These are phyloP conservation scores for Anableps anableps DNA, from an alignment of 2,797 vertebrate genomes.

Conservation along the genomic window DNA sequence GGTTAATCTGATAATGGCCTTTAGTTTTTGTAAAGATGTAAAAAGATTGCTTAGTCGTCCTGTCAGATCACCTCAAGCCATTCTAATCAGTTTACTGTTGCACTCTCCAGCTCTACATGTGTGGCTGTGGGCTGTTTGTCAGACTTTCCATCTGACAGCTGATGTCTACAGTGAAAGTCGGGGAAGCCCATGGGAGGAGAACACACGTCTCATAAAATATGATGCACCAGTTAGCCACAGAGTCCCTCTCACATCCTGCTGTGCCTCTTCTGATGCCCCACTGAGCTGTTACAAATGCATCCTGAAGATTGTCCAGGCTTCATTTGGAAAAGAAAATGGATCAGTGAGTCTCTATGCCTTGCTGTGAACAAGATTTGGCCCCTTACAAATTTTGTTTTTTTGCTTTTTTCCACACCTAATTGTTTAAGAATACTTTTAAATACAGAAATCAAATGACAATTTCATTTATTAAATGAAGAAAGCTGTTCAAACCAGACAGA, in stretches of 20 bases:
- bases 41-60: slow-evolving; percentile 32
- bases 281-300: slow-evolving; percentile 32
- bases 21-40: slow-evolving; percentile 22
- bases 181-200: slow-evolving; percentile 48
- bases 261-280: slow-evolving; percentile 32
- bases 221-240: slow-evolving; percentile 38
- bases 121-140: slow-evolving; percentile 46
- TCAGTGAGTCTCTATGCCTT: slow-evolving; percentile 17
- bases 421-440: background rate
- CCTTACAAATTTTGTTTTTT: background rate
- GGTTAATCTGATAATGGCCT: slow-evolving; percentile 12
- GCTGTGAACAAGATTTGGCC: background rate
- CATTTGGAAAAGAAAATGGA: background rate
- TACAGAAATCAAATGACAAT: background rate
- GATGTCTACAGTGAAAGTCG: slow-evolving; percentile 45
- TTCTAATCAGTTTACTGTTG: slow-evolving; percentile 37
- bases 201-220: slow-evolving; percentile 53
- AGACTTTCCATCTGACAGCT: slow-evolving; percentile 45
- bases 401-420: background rate
- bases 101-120: slow-evolving; percentile 30
- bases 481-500: background rate
- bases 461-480: background rate
- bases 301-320: slow-evolving; percentile 3
- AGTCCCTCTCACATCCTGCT: slow-evolving; percentile 34
- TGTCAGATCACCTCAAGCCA: slow-evolving; percentile 23